Evolutionary conservation across 2,113 vertebrate species (phyloP).

Genomic region (Craseonycteris thonglongyai): DNA sequence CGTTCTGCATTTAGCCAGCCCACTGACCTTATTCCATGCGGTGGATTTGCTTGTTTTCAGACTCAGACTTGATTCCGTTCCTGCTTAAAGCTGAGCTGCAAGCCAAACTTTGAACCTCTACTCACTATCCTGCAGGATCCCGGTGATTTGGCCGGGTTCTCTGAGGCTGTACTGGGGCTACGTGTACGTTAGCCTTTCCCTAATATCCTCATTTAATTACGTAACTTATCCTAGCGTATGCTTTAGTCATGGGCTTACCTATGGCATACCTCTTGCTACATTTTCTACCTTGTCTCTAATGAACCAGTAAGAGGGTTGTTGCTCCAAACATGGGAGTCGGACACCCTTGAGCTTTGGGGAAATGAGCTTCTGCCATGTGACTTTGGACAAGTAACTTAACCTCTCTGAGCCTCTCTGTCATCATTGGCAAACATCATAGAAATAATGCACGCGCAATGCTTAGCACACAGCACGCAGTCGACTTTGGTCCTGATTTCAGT

Average conservation of each 20-base stretch:
- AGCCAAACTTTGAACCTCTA: too few relatives aligned
- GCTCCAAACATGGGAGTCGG: neutral
- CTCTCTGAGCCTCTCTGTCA: neutral
- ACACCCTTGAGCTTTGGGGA: neutral
- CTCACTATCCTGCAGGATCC: rapidly evolving
- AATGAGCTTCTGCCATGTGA: neutral
- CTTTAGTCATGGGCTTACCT: neutral
- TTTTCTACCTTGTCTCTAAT: neutral
- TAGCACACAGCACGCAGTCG: rapidly evolving
- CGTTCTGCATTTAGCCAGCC: too few relatives aligned
- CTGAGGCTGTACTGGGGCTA: rapidly evolving
- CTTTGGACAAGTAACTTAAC: neutral
- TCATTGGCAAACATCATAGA: neutral
- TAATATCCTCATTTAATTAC: neutral
- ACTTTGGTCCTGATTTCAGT: too few relatives aligned
- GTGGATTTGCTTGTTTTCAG: neutral
- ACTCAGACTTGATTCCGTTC: neutral
- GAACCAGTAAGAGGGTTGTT: neutral
- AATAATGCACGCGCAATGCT: rapidly evolving
- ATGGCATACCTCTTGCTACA: rapidly evolving
- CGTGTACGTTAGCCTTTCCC: rapidly evolving
- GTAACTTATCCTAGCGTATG: neutral
- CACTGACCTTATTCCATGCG: neutral
- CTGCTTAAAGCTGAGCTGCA: neutral
- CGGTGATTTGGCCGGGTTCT: rapidly evolving